Evolutionary conservation across 2,888 invertebrate genomes (phyloP).

Genomic region (Drosophila formosana): DNA sequence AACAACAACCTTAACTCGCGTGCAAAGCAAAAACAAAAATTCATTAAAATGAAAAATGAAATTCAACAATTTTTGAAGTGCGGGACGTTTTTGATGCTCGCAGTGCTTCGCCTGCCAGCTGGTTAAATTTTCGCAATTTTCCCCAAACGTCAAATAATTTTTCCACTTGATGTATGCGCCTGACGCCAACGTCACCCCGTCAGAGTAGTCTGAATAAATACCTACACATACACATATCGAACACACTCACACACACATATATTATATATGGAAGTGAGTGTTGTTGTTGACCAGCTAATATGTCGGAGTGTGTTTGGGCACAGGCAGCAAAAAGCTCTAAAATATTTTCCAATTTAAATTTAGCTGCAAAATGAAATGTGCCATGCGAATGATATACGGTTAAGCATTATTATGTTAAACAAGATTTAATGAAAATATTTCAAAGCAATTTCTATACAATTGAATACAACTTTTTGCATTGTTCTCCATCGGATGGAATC

Average conservation of each 20-base stretch:
- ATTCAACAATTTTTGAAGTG: slow-evolving; percentile 74
- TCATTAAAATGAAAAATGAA: slow-evolving; percentile 82
- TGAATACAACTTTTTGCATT: background rate
- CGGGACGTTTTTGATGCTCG: slow-evolving; percentile 40
- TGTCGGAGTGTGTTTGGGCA: background rate
- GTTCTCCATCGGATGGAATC: background rate
- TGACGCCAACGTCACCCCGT: slow-evolving; percentile 31
- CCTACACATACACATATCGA: background rate
- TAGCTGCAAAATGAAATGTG: slow-evolving; percentile 6
- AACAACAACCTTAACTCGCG: slow-evolving; percentile 24
- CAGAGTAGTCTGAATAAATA: slow-evolving; percentile 28
- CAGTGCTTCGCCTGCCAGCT: slow-evolving; percentile 19
- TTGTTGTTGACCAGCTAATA: slow-evolving; percentile 17
- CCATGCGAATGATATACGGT: background rate
- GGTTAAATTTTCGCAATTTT: slow-evolving; percentile 64
- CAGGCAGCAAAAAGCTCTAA: slow-evolving; percentile 19
- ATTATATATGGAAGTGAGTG: background rate
- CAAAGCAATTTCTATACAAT: background rate
- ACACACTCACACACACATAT: background rate
- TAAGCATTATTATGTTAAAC: background rate
- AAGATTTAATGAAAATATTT: background rate
- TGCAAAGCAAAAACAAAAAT: slow-evolving; percentile 64
- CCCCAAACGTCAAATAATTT: slow-evolving; percentile 65
- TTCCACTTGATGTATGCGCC: slow-evolving; percentile 60
- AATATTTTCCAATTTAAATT: slow-evolving; percentile 30